Conservation (phyloP, 2,888 invertebrate species). For the Agrochola litura region DNA sequence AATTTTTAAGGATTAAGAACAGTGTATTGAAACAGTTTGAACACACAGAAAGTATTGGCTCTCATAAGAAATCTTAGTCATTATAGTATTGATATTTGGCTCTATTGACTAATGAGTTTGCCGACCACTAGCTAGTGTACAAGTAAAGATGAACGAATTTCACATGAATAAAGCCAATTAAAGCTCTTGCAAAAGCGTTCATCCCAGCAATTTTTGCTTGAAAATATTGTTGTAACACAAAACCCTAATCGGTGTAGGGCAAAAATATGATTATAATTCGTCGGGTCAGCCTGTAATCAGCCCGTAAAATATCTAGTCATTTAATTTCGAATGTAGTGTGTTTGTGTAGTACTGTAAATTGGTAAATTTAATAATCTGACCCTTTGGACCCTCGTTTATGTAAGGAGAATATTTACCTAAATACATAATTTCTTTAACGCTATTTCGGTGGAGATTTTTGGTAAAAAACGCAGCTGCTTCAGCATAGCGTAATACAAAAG, state of each 20-base stretch:
- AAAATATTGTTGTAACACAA: slow-evolving; percentile 48
- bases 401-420: background rate
- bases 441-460: too few relatives aligned
- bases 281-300: slow-evolving; percentile 37
- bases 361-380: slow-evolving; percentile 26
- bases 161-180: slow-evolving; percentile 28
- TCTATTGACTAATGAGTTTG: too few relatives aligned
- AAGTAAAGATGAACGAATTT: background rate
- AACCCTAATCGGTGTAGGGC: slow-evolving; percentile 50
- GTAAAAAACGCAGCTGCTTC: too few relatives aligned
- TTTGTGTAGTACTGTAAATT: slow-evolving; percentile 34
- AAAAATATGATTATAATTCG: slow-evolving; percentile 52
- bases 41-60: too few relatives aligned
- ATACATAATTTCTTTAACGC: background rate
- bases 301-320: slow-evolving; percentile 45
- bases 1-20: too few relatives aligned
- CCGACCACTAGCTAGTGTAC: background rate
- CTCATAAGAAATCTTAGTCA: too few relatives aligned
- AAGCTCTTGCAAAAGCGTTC: background rate
- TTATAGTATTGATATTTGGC: too few relatives aligned
- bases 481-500: background rate
- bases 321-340: slow-evolving; percentile 39
- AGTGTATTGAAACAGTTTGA: too few relatives aligned
- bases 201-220: slow-evolving; percentile 16
- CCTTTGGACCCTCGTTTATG: slow-evolving; percentile 36